Conservation (phyloP, 1,140 invertebrate species). For the Phymastichus coffea region DNA sequence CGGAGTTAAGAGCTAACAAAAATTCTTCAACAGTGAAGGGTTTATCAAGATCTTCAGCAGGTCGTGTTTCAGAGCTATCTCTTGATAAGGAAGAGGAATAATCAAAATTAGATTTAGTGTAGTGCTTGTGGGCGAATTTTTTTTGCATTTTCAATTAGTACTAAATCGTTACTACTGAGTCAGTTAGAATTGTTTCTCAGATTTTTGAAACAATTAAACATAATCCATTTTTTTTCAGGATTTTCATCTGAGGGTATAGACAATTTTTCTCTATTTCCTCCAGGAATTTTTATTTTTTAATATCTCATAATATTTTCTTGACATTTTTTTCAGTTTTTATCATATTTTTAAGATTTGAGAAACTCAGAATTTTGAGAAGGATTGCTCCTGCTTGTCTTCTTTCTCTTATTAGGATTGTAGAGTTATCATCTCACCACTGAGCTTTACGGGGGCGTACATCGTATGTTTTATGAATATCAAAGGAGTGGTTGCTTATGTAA, state of each 20-base stretch:
- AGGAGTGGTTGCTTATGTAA: not conserved
- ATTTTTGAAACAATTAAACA: too few species aligned
- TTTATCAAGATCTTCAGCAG: not conserved
- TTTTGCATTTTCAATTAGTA: not conserved
- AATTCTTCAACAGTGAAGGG: not conserved
- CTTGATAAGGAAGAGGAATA: not conserved
- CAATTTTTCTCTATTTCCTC: too few species aligned
- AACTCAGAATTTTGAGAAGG: not conserved
- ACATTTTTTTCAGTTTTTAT: too few species aligned
- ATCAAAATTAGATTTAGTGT: not conserved
- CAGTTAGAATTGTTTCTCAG: not conserved
- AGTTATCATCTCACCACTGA: not conserved
- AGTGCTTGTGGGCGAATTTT: not conserved
- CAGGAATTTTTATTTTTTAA: not conserved
- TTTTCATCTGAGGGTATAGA: too few species aligned
- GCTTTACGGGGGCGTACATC: not conserved
- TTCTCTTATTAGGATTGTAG: not conserved
- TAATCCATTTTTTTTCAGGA: too few species aligned
- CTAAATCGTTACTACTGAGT: not conserved
- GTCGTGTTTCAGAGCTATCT: not conserved
- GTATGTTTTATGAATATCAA: too few species aligned
- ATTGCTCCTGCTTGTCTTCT: not conserved
- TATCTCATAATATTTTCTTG: not conserved
- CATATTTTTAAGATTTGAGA: not conserved
- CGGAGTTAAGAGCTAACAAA: not conserved